Conservation (phyloP, 2,797 vertebrate genomes). For the Sebastes steindachneri region DNA sequence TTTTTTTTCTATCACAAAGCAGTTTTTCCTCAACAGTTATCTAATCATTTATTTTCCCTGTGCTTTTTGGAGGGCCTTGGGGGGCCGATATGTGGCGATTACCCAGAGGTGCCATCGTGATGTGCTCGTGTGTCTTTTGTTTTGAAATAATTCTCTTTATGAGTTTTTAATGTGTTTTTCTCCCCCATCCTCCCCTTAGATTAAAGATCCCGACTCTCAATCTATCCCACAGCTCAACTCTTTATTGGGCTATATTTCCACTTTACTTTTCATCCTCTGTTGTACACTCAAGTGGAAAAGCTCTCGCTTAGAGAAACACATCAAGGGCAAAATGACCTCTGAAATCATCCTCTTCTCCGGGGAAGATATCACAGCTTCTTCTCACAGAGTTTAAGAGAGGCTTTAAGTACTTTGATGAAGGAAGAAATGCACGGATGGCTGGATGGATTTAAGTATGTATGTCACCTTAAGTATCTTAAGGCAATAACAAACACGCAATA, state of each 20-base stretch:
- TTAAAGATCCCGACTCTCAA: slow-evolving; percentile 54
- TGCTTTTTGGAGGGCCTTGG: neutral
- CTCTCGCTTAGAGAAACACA: slow-evolving; percentile 39
- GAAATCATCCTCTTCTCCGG: slow-evolving; percentile 32
- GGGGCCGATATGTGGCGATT: slow-evolving; percentile 12
- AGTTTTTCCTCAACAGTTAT: slow-evolving; percentile 17
- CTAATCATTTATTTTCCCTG: slow-evolving; percentile 15
- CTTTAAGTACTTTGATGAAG: slow-evolving; percentile 33
- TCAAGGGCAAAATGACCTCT: slow-evolving; percentile 48
- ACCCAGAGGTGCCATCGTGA: slow-evolving; percentile 30
- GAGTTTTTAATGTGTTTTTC: slow-evolving; percentile 64
- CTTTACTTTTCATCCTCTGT: slow-evolving; percentile 44
- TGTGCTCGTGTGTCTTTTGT: slow-evolving; percentile 47
- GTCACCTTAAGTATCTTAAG: slow-evolving; percentile 10
- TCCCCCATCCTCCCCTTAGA: slow-evolving; percentile 34
- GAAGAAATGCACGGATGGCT: neutral
- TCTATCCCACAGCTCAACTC: slow-evolving; percentile 56
- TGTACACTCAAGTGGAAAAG: slow-evolving; percentile 64
- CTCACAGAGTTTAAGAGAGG: neutral
- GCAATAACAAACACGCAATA: slow-evolving; percentile 12
- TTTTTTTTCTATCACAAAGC: slow-evolving; percentile 1
- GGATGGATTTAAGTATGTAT: slow-evolving; percentile 12
- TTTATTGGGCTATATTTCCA: slow-evolving; percentile 72
- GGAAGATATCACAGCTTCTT: slow-evolving; percentile 16
- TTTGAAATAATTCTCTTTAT: slow-evolving; percentile 59